Base-by-base conservation (phyloP, 2,888 invertebrate genomes). In the Scelioninae gen. 2 region DNA sequence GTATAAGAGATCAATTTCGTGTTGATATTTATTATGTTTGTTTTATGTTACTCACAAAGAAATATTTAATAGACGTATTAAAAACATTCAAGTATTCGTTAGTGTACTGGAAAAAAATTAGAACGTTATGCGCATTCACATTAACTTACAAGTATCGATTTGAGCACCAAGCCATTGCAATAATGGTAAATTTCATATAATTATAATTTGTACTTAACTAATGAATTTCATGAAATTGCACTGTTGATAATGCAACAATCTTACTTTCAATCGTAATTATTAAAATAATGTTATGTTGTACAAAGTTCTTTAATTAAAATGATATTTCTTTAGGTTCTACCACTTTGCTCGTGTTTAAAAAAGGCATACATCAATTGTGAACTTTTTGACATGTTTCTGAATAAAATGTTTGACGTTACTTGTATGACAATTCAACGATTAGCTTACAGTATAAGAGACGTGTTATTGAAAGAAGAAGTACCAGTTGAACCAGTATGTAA, bases 391-490 rank as follows among this genome's bases (percentile, higher is more conserved):
- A 87, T 89, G 61, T 93, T 90, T 78, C 80, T 90, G 28, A 86
- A 88, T 65, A 91, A 91, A 79, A 78, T 93, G 0, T 87, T 92
- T 64, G 89, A 90, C 52, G 87, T 90, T 10, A 88, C 91, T 0
- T 91, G 91, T 58, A 90, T 91, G 77, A 89, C 90, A 41, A 91
- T 92, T 0, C 87, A 90, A 1, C 87, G 91, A 68, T 85, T 91
- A 0, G 89, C 89, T 7, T 92, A 91, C 68, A 85, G 87, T 0
- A 85, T 91, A 53, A 88, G 92, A 64, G 90, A 91, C 79, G 82
- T 89, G 3, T 83, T 90, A 37, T 68, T 83, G 22, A 81, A 80
- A 45, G 79, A 85, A 79, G 80, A 85, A 39, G 78, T 84, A 57
- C 80, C 87, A 1, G 84, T 88, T 13, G 81, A 87, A 48, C 88